These are phyloP conservation scores for Sebastes nivosus DNA, from an alignment of 2,797 vertebrate species.

Conservation along the genomic window DNA sequence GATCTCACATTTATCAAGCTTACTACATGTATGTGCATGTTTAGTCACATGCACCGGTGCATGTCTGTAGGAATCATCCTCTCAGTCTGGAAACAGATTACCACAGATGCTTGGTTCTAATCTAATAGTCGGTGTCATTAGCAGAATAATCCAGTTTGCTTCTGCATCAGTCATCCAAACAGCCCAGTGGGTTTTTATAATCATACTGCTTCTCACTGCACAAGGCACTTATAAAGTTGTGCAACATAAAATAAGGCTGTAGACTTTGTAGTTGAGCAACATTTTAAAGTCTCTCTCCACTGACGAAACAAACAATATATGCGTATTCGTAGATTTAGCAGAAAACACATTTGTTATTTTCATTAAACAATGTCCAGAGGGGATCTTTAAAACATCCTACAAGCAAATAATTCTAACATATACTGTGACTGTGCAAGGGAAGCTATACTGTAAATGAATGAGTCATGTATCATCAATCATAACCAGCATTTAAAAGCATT, in stretches of 20 bases:
- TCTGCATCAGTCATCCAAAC: neutral
- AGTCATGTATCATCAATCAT: neutral
- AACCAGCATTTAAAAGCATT: neutral
- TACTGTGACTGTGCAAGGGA: neutral
- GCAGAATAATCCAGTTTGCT: constrained; percentile 6
- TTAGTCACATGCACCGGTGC: neutral
- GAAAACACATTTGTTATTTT: neutral
- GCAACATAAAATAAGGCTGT: neutral
- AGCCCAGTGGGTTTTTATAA: neutral
- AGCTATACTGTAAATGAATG: accelerated
- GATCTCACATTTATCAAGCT: neutral
- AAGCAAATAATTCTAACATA: neutral
- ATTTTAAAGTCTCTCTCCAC: neutral
- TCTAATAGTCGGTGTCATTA: constrained; percentile 12
- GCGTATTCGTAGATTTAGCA: neutral
- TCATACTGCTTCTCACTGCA: neutral
- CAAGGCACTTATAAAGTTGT: neutral
- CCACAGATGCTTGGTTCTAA: neutral
- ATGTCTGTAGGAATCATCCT: neutral
- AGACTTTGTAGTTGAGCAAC: no score
- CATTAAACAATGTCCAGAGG: no score
- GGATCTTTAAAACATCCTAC: no score
- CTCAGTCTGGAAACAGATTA: neutral
- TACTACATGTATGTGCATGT: neutral
- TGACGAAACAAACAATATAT: neutral